These are phyloP conservation scores for Dicaeum eximium DNA, from an alignment of 2,113 vertebrate species.

Conservation along the genomic window DNA sequence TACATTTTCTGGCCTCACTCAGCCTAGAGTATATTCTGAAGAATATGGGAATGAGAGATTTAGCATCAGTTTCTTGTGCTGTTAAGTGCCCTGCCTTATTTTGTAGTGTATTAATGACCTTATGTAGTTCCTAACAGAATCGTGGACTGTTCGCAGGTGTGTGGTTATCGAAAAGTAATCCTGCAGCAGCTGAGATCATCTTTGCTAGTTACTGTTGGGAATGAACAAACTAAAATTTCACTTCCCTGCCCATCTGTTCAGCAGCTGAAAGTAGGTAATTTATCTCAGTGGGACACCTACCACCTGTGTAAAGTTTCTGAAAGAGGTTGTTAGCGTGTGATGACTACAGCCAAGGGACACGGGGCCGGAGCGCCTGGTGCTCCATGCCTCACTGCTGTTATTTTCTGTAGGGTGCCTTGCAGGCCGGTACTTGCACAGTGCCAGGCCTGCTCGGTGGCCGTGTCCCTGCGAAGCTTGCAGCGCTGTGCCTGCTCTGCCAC, in stretches of 20 bases:
- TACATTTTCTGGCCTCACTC: neutral
- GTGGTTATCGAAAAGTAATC: slow-evolving; percentile 42
- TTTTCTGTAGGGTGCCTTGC: slow-evolving; percentile 8
- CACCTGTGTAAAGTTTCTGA: slow-evolving; percentile 30
- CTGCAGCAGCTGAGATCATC: slow-evolving; percentile 13
- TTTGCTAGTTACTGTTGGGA: slow-evolving; percentile 50
- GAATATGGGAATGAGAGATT: neutral
- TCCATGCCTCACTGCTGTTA: neutral
- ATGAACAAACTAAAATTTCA: slow-evolving; percentile 42
- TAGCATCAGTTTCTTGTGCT: neutral
- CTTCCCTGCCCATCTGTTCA: slow-evolving; percentile 49
- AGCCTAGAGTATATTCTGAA: neutral
- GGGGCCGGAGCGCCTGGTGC: neutral
- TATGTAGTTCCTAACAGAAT: slow-evolving; percentile 18
- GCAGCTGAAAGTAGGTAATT: slow-evolving; percentile 39
- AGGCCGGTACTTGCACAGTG: neutral
- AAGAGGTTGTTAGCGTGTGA: neutral
- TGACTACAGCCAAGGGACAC: slow-evolving; percentile 8
- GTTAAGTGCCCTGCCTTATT: neutral
- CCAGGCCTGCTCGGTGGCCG: neutral
- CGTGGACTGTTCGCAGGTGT: neutral
- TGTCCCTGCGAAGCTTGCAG: neutral
- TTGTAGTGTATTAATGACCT: neutral
- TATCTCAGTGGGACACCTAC: slow-evolving; percentile 22
- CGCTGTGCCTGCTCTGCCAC: neutral